These are phyloP conservation scores for Caenorhabditis inopinata DNA, from an alignment of 1,140 invertebrate genomes.

Conservation along the genomic window DNA sequence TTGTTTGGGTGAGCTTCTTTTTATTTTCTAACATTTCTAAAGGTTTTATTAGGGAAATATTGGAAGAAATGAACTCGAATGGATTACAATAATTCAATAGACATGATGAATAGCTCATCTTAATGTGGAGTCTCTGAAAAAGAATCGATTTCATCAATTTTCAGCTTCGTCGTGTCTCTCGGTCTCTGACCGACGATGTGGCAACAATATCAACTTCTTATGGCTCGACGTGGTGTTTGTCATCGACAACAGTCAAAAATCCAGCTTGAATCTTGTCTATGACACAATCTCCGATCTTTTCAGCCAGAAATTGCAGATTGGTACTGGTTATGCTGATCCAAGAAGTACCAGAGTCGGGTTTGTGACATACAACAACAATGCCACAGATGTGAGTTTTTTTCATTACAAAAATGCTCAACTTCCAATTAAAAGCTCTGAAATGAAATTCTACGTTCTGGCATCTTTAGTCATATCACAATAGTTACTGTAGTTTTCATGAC, in stretches of 20 bases:
- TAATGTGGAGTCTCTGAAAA: no score
- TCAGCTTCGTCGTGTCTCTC: neutral
- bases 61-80: no score
- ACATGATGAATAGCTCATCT: no score
- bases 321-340: neutral
- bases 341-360: slow-evolving; percentile 20
- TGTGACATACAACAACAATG: neutral
- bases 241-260: neutral
- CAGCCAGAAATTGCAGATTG: neutral
- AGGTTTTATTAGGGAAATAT: no score
- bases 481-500: no score
- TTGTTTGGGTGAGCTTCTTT: no score
- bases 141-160: no score
- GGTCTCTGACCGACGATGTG: neutral
- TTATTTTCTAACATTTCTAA: no score
- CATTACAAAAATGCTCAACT: neutral
- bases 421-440: neutral
- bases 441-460: no score
- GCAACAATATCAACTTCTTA: neutral
- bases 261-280: neutral
- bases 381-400: neutral
- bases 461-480: no score
- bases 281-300: neutral
- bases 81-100: no score
- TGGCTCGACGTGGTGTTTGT: neutral